Percentiles rank a stretch among this genome's conserved stretches.
Conservation (phyloP, 92 coral and sea anemone species). For the Montipora capitata region DNA sequence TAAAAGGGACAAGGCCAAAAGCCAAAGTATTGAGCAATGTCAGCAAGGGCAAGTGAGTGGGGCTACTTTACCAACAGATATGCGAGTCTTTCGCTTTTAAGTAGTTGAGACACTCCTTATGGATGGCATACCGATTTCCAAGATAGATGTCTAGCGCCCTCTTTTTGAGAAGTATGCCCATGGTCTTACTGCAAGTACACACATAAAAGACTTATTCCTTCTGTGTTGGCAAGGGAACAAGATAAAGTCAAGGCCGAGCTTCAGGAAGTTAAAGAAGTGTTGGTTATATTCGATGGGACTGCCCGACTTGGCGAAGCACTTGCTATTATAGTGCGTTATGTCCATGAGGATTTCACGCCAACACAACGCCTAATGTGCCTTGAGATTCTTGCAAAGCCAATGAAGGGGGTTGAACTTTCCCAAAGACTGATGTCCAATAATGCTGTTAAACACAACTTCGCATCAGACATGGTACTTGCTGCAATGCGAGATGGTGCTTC, state of each 20-base stretch:
- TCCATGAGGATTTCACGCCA: constrained; percentile 68
- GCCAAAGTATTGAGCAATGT: too few relatives aligned
- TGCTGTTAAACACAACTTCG: constrained; percentile 60
- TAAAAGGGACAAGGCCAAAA: too few relatives aligned
- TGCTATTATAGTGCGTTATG: constrained; percentile 69
- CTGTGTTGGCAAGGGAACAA: constrained; percentile 46
- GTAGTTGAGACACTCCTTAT: constrained; percentile 36
- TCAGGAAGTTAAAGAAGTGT: constrained; percentile 53
- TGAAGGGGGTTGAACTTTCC: constrained; percentile 71
- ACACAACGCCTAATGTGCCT: constrained; percentile 66
- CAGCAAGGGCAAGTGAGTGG: too few relatives aligned
- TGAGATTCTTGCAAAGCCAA: constrained; percentile 72
- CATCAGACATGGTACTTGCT: constrained; percentile 18
- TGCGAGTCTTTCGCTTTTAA: constrained; percentile 55
- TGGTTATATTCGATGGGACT: constrained; percentile 64
- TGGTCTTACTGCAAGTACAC: constrained; percentile 17
- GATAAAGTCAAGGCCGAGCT: constrained; percentile 31
- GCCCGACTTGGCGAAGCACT: constrained; percentile 68
- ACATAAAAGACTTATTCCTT: constrained; percentile 57
- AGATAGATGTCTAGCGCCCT: constrained; percentile 52
- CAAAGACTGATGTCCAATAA: constrained; percentile 79
- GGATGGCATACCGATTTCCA: constrained; percentile 57
- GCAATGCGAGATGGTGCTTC: too few relatives aligned
- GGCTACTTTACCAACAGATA: constrained; percentile 61
- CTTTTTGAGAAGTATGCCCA: constrained; percentile 70